Evolutionary conservation across 2,797 vertebrate species (phyloP), one percentile per base, ranked within the genome.

Genomic region (Sebastes iracundus): DNA sequence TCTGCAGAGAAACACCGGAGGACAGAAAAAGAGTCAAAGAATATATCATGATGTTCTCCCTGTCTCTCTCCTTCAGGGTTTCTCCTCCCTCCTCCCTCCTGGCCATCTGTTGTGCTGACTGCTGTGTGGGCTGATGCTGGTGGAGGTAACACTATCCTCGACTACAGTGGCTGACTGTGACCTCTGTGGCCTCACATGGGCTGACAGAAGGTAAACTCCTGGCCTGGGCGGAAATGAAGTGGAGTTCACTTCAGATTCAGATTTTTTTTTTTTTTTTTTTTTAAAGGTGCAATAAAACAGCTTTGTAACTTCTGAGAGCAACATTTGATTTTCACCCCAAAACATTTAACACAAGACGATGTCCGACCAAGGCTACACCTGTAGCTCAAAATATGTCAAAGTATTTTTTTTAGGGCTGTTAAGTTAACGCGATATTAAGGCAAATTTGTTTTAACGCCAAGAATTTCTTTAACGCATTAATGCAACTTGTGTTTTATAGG

Each of bases 31-130:
- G 82, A 81, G 82, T 87, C 88, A 82, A 74, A 86, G 81, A 72
- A 78, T 90, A 84, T 83, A 88, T 82, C 76, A 87, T 80, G 77
- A 53, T 77, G 81, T 77, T 87, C 68, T 90, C 73, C 14, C 77
- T 22, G 68, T 82, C 75, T 82, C 68, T 75, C 73, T 79, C 68
- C 71, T 74, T 83, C 66, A 12, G 56, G 67, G 60, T 84, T 73
- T 88, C 79, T 88, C 76, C 60, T 73, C 64, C 74, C 72, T 81
- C 75, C 71, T 87, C 71, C 82, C 82, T 90, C 49, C 79, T 65
- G 83, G 74, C 86, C 91, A 91, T 92, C 88, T 93, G 92, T 79
- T 91, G 86, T 90, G 89, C 89, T 90, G 89, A 90, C 87, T 89
- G 88, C 85, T 88, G 86, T 92, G 92, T 90, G 89, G 88, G 91